Evolutionary conservation across 2,888 invertebrate species (phyloP).

Genomic region (Agrilus mali): DNA sequence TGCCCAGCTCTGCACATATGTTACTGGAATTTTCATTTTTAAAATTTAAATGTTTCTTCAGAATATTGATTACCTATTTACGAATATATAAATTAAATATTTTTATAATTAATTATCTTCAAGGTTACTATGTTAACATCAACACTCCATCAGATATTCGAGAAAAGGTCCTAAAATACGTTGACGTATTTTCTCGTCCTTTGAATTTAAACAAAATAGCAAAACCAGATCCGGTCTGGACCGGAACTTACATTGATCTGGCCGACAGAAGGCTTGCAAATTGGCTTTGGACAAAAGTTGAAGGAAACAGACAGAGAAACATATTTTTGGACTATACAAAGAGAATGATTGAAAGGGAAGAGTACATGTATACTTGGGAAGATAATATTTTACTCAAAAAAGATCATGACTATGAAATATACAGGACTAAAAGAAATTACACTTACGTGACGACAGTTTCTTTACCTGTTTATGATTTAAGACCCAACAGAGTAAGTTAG

Average conservation of each 20-base stretch:
- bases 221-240: constrained; percentile 80
- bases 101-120: constrained; percentile 19
- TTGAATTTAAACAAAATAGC: constrained; percentile 64
- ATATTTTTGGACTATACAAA: constrained; percentile 48
- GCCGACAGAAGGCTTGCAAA: constrained; percentile 83
- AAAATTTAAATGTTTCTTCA: no score
- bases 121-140: constrained; percentile 89
- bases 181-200: constrained; percentile 91
- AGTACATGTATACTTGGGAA: constrained; percentile 16
- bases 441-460: constrained; percentile 85
- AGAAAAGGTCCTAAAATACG: constrained; percentile 86
- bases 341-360: constrained; percentile 30
- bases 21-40: no score
- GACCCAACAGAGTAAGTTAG: constrained; percentile 60
- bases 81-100: no score
- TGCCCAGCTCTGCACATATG: no score
- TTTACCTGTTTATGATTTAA: constrained; percentile 81
- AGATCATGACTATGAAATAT: constrained; percentile 39
- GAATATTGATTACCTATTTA: no score
- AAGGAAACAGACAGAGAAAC: constrained; percentile 66
- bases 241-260: constrained; percentile 89
- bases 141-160: constrained; percentile 91
- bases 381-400: constrained; percentile 21
- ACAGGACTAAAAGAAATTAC: constrained; percentile 46
- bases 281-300: constrained; percentile 78